These are phyloP conservation scores for Bostrychus sinensis DNA, from an alignment of 2,113 vertebrate genomes.

Conservation along the genomic window DNA sequence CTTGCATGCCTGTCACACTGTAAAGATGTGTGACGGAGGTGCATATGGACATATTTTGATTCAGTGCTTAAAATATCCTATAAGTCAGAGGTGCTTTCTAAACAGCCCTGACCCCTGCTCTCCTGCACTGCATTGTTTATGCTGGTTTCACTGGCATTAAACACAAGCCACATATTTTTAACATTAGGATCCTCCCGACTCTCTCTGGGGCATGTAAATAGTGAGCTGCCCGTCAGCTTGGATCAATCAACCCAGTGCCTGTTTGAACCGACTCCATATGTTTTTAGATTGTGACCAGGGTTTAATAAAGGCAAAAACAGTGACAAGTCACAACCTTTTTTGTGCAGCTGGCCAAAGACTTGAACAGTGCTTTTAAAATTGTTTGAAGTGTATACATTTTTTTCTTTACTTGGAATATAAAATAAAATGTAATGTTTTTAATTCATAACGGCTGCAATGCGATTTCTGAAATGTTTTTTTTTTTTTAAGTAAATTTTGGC, in stretches of 20 bases:
- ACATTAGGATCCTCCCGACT: constrained; percentile 63
- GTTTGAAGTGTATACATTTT: no score
- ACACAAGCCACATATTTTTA: constrained; percentile 74
- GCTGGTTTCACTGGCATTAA: constrained; percentile 62
- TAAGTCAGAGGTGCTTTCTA: constrained; percentile 63
- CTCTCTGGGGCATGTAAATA: constrained; percentile 61
- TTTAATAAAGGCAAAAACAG: constrained; percentile 42
- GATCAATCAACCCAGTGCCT: constrained; percentile 69
- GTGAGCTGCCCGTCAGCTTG: constrained; percentile 52
- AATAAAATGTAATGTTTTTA: no score
- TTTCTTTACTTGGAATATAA: neutral
- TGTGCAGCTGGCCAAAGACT: no score
- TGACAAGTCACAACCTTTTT: neutral
- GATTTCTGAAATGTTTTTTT: no score
- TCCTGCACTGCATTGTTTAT: constrained; percentile 62
- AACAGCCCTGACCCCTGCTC: constrained; percentile 67
- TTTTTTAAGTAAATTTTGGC: no score
- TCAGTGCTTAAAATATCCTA: constrained; percentile 48
- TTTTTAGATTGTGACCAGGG: constrained; percentile 23
- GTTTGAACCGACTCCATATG: constrained; percentile 67
- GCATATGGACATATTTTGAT: constrained; percentile 37
- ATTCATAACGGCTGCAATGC: no score
- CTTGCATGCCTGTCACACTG: constrained; percentile 13
- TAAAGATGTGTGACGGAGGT: constrained; percentile 9
- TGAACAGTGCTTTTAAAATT: neutral